A percentile compares a stretch with the other conserved stretches of the same genome.
Conservation (phyloP, 1,140 invertebrate species). For the Drosophila kohkoa region DNA sequence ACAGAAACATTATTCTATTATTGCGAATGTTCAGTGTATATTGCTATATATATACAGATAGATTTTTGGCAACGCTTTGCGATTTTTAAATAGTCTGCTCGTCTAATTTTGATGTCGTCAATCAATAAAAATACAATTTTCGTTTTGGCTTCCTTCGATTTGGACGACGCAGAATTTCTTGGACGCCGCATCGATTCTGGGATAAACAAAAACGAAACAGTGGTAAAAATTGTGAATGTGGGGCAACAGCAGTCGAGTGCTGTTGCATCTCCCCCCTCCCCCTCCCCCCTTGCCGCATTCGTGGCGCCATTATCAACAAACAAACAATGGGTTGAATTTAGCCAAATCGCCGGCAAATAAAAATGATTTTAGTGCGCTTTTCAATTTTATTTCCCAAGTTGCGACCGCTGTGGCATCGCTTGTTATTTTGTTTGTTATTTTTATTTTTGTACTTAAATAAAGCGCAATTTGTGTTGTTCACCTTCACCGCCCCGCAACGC, state of each 20-base stretch:
- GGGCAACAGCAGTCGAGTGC: constrained; percentile 14
- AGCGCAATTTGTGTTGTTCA: constrained; percentile 67
- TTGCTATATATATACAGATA: neutral
- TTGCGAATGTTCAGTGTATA: no score
- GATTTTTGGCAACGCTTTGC: neutral
- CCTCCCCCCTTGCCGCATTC: neutral
- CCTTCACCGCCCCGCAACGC: neutral
- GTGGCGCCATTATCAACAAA: constrained; percentile 43
- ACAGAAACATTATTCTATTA: neutral
- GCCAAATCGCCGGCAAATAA: constrained; percentile 58
- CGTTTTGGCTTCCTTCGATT: constrained; percentile 42
- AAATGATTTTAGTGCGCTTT: constrained; percentile 65
- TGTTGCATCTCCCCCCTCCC: constrained; percentile 19
- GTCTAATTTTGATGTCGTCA: constrained; percentile 39
- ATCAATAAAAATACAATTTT: constrained; percentile 33
- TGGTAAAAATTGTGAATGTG: constrained; percentile 33
- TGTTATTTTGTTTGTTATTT: constrained; percentile 75
- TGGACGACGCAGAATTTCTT: constrained; percentile 76
- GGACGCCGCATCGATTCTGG: constrained; percentile 44
- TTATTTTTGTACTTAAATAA: constrained; percentile 79
- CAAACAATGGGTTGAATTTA: constrained; percentile 61
- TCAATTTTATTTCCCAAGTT: constrained; percentile 53
- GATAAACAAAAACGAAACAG: constrained; percentile 61
- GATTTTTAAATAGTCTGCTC: constrained; percentile 24
- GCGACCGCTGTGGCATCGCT: constrained; percentile 28